Base-by-base conservation (phyloP, 2,888 invertebrate genomes). In the Microctonus brassicae region DNA sequence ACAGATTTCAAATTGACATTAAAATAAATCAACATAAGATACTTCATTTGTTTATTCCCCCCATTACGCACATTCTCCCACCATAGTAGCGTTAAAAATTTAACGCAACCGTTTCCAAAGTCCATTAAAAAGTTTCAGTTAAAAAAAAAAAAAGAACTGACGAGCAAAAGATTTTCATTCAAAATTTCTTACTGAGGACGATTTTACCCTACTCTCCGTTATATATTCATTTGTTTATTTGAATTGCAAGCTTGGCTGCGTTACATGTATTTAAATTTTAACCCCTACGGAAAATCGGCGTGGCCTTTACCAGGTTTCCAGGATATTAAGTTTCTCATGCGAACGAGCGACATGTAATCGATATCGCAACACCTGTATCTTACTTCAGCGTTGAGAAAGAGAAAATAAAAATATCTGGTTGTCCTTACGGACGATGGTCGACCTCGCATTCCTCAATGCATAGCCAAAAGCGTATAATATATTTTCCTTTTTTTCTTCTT, bases 301-400 rank as follows among this genome's bases (percentile, higher is more conserved):
- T 74, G 74, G 79, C 75, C 74, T 77, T 81, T 81, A 78, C 78
- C 66, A 72, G 85, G 85, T 82, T 85, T 85, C 84, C 74, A 75
- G 80, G 79, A 80, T n/a, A n/a, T 84, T 80, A 74, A 78, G 75
- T 85, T 83, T 79, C 83, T 78, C 73, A 66, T 64, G 64, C 64
- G 72, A 69, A 70, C 66, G 60, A 65, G 70, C 61, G 61, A 70
- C 66, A 57, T 72, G 80, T 81, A 83, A 84, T 73, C 77, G 81
- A 83, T 81, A 81, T 79, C 73, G 55, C 72, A 52, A 65, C 73
- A 72, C 47, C 68, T 73, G 64, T 42, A 63, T 36, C 33, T n/a
- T 10, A 22, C 22, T 36, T 22, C 13, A 22, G 20, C 10, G 39
- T n/a, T n/a, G 10, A 20, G n/a, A 17, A 60, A 11, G 20, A 60